Percentiles rank a stretch among this genome's conserved stretches.
Conservation (phyloP, 2,113 vertebrate genomes). For the Pseudopodoces humilis region DNA sequence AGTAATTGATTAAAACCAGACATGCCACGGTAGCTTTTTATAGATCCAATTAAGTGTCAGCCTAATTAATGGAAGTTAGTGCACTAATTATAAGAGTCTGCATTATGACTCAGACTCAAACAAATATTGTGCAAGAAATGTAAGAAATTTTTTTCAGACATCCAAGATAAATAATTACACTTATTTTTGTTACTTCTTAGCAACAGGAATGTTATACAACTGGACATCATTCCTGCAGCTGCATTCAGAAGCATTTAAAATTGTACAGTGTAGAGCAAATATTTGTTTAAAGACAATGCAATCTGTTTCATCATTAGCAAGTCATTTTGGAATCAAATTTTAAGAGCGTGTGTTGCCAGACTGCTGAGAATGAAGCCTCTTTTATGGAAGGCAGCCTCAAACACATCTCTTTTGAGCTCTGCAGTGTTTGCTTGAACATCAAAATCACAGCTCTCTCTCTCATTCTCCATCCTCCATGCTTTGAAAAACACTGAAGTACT, state of each 20-base stretch:
- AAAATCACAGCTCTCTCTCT: background rate
- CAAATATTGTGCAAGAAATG: constrained; percentile 24
- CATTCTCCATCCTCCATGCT: background rate
- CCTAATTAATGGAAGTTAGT: constrained; percentile 63
- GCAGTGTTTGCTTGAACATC: background rate
- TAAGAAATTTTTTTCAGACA: constrained; percentile 15
- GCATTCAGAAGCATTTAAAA: constrained; percentile 31
- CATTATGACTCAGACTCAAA: constrained; percentile 42
- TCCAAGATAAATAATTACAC: constrained; percentile 51
- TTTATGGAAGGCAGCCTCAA: background rate
- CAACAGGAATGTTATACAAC: constrained; percentile 28
- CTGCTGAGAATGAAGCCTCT: background rate
- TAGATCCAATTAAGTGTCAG: constrained; percentile 53
- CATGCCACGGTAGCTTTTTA: constrained; percentile 55
- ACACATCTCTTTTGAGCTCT: background rate
- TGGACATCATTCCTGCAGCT: constrained; percentile 46
- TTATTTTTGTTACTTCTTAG: constrained; percentile 51
- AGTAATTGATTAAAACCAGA: constrained; percentile 60
- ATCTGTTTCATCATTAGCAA: constrained; percentile 8
- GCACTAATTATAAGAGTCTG: constrained; percentile 55
- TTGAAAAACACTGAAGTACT: background rate
- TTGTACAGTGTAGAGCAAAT: constrained; percentile 14
- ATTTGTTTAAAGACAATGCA: constrained; percentile 49
- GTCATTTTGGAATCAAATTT: background rate
- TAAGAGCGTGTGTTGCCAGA: background rate